Percentiles rank a stretch among this genome's conserved stretches.
Conservation (phyloP, 1,140 invertebrate genomes). For the Trichonephila inaurata region DNA sequence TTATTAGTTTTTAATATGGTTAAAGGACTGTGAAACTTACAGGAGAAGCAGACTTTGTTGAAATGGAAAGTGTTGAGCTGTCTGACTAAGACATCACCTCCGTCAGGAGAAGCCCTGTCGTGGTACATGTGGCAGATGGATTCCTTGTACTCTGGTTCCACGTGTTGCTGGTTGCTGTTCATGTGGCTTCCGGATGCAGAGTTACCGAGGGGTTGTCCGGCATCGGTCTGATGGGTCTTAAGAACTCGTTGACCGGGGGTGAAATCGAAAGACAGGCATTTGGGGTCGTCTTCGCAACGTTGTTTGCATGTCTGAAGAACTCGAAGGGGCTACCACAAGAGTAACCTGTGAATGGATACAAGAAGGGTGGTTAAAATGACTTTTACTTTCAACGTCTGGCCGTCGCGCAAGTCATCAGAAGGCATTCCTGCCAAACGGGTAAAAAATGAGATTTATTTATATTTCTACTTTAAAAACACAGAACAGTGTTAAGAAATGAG, state of each 20-base stretch:
- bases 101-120: slow-evolving; percentile 91
- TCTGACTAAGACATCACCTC: slow-evolving; percentile 91
- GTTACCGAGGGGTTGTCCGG: not conserved
- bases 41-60: slow-evolving; percentile 92
- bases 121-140: slow-evolving; percentile 92
- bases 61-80: slow-evolving; percentile 92
- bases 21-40: slow-evolving; percentile 83
- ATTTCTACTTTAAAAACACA: too few species aligned
- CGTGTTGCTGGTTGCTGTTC: slow-evolving; percentile 3
- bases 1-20: too few species aligned
- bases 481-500: too few species aligned
- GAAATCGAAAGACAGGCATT: slow-evolving; percentile 93
- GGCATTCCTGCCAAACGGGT: too few species aligned
- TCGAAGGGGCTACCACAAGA: slow-evolving; percentile 38
- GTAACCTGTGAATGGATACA: slow-evolving; percentile 12
- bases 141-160: slow-evolving; percentile 90
- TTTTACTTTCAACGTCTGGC: too few species aligned
- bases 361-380: too few species aligned
- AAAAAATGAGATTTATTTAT: too few species aligned
- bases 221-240: slow-evolving; percentile 35
- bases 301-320: slow-evolving; percentile 86
- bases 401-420: too few species aligned
- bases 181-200: not conserved
- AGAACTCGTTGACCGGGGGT: slow-evolving; percentile 90
- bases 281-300: slow-evolving; percentile 90